These are phyloP conservation scores for Hyla sarda DNA, from an alignment of 2,113 vertebrate species.

Conservation along the genomic window DNA sequence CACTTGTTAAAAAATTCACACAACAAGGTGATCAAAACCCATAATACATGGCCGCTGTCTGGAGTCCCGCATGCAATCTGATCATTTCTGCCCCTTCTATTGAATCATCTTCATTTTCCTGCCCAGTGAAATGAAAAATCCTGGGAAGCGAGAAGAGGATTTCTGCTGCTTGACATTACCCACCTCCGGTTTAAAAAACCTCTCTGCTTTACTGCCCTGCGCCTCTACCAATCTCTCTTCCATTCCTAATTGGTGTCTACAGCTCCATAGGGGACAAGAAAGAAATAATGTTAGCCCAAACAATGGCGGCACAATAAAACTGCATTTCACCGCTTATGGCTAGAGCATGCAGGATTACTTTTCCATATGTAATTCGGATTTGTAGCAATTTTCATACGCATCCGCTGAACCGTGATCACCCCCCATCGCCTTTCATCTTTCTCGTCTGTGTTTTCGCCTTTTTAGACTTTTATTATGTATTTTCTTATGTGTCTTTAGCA, in stretches of 20 bases:
- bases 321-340: background rate
- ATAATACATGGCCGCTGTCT: background rate
- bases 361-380: background rate
- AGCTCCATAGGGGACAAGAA: background rate
- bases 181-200: constrained; percentile 40
- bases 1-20: constrained; percentile 22
- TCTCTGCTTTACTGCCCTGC: constrained; percentile 16
- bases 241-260: constrained; percentile 24
- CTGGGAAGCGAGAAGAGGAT: constrained; percentile 2
- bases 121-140: constrained; percentile 39
- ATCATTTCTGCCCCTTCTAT: constrained; percentile 24
- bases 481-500: background rate
- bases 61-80: background rate
- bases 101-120: constrained; percentile 29
- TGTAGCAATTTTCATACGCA: background rate
- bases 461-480: background rate
- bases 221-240: constrained; percentile 12
- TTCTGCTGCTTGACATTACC: constrained; percentile 41
- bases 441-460: too few species aligned
- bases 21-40: constrained; percentile 8
- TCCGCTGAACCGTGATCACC: background rate
- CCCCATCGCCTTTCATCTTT: background rate
- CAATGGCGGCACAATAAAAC: background rate
- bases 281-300: background rate
- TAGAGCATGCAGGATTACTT: background rate